Conservation (phyloP, 2,113 vertebrate species). For the Psephotus haematonotus region DNA sequence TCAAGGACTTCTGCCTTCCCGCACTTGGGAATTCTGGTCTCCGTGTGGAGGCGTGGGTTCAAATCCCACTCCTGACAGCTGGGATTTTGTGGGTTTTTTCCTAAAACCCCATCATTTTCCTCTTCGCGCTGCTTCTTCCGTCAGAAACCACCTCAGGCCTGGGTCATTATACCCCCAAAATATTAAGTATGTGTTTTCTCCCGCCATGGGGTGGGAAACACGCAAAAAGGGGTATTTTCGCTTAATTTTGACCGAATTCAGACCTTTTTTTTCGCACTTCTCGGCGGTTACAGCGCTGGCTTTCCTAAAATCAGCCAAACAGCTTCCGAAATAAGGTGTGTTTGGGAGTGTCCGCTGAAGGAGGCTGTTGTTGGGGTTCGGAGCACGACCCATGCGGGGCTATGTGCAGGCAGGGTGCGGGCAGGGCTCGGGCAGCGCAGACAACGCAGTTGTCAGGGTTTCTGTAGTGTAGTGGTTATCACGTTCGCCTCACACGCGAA, state of each 20-base stretch:
- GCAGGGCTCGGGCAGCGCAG: neutral
- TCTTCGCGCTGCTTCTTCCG: rapidly evolving
- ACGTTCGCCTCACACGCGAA: constrained; percentile 66
- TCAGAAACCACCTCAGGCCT: neutral
- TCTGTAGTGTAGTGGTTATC: constrained; percentile 67
- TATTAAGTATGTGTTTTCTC: neutral
- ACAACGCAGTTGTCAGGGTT: rapidly evolving
- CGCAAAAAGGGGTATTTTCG: rapidly evolving
- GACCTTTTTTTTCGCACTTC: neutral
- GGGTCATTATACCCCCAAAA: rapidly evolving
- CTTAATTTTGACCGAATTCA: neutral
- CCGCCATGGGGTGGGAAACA: neutral
- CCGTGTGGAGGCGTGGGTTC: constrained; percentile 26
- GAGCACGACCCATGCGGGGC: neutral
- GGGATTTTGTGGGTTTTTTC: rapidly evolving
- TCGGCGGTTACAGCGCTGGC: too few species aligned
- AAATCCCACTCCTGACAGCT: neutral
- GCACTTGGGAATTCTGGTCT: neutral
- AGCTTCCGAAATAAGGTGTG: too few species aligned
- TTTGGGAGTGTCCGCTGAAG: neutral
- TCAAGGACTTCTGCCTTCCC: neutral
- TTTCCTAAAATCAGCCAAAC: neutral
- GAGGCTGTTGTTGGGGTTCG: too few species aligned
- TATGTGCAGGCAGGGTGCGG: neutral
- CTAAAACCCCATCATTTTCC: rapidly evolving